phyloP scores from a whole-genome alignment of 2,113 vertebrate species.

The Thunnus thynnus region DNA sequence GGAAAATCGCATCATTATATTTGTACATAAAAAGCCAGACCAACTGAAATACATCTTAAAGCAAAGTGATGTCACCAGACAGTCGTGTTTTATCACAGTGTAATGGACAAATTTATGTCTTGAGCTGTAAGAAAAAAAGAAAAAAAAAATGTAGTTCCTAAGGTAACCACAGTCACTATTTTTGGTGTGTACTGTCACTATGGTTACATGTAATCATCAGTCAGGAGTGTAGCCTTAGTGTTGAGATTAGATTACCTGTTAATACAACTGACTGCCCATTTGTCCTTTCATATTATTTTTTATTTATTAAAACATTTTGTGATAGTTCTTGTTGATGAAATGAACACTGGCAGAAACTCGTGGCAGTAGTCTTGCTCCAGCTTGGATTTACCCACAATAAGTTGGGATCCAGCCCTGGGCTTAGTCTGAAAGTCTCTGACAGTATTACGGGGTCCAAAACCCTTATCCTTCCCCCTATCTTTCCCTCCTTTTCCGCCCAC shows the following conservation, averaged over 20 bases:
- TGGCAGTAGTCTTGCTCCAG: slow-evolving; percentile 16
- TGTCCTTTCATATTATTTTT: too few relatives aligned
- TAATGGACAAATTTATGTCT: background rate
- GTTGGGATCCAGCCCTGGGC: slow-evolving; percentile 13
- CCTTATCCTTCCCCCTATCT: slow-evolving; percentile 16
- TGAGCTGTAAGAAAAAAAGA: too few relatives aligned
- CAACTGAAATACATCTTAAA: background rate
- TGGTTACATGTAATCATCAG: background rate
- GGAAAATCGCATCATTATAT: background rate
- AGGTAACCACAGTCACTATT: background rate
- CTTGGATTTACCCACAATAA: slow-evolving; percentile 4
- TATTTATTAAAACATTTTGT: background rate
- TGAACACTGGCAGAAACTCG: background rate
- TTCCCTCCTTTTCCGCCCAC: slow-evolving; percentile 30
- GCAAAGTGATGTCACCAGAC: background rate
- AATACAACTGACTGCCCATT: too few relatives aligned
- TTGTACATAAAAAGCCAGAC: background rate
- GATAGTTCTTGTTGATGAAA: background rate
- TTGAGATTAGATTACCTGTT: too few relatives aligned
- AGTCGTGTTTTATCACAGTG: background rate
- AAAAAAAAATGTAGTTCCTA: too few relatives aligned
- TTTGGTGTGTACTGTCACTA: background rate
- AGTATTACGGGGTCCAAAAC: slow-evolving; percentile 34
- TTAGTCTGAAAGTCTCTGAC: slow-evolving; percentile 26
- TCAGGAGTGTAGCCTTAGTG: too few relatives aligned